Base-by-base conservation (phyloP, 2,797 vertebrate species). In the Lagocephalus sceleratus region DNA sequence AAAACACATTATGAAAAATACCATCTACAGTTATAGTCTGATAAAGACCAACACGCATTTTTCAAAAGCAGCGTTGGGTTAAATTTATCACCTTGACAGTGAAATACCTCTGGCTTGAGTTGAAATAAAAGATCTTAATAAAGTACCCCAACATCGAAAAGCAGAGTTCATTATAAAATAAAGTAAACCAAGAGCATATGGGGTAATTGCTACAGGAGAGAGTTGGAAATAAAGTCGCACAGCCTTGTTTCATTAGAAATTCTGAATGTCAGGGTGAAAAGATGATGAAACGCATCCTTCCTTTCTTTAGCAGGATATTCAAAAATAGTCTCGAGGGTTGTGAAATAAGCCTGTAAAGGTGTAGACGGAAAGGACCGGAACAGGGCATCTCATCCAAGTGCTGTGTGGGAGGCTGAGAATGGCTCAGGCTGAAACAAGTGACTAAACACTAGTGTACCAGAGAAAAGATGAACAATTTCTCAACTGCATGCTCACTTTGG, bases 401-500 rank as follows among this genome's bases (percentile, higher is more conserved):
- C 68, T 68, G 57, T 62, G 75, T 73, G 58, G 68, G 73, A 71
- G 73, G 82, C 44, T 65, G 54, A 61, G 64, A 54, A 73, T 77
- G 79, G 75, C 48, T 40, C 23, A 25, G 47, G 60, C 60, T 41
- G 26, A 41, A 51, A 55, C 56, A 71, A 57, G 58, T 75, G 79
- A 79, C 62, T 65, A 68, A 78, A 67, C 52, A 47, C 53, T 12
- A 25, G 51, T 60, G 32, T n/a, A 40, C 14, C 12, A 35, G 32
- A 35, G 32, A 35, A 35, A 12, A 35, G 12, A 32, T 2, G 3
- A 32, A 32, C 29, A 12, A 35, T 35, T 35, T 35, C 12, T 35
- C 32, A 2, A 6, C 32, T 35, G 11, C 14, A 12, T 35, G 32
- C 14, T 35, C 32, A 35, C 32, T 35, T 35, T 35, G 12, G 32